phyloP scores from a whole-genome alignment of 2,888 invertebrate species.

The Crocallis elinguaria region DNA sequence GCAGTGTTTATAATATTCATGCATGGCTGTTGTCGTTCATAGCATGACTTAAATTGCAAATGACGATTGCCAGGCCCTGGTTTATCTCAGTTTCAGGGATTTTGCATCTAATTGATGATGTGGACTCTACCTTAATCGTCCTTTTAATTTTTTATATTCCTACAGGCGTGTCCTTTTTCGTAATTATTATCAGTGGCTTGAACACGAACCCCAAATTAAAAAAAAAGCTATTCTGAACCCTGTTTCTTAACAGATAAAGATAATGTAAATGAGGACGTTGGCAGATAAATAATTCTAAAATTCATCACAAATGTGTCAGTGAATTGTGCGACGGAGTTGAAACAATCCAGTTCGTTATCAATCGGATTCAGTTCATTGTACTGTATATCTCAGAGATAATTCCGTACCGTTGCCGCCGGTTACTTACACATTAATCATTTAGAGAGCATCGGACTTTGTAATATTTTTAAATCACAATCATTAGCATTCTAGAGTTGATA shows the following conservation, averaged over 20 bases:
- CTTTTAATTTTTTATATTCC: conserved; percentile 1
- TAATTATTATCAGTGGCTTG: not conserved
- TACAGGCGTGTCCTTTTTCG: not conserved
- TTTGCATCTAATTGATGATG: conserved; percentile 11
- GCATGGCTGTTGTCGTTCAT: conserved; percentile 4
- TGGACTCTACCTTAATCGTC: not conserved
- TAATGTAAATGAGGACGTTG: not conserved
- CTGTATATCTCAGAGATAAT: conserved; percentile 40
- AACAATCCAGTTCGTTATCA: conserved; percentile 48
- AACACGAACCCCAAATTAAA: too few relatives aligned
- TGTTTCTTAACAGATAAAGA: not conserved
- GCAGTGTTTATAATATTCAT: conserved; percentile 7
- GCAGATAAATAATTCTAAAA: conserved; percentile 9
- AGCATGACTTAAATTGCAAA: conserved; percentile 3
- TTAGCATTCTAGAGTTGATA: too few relatives aligned
- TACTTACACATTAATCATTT: conserved; percentile 27
- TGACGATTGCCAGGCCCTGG: conserved; percentile 2
- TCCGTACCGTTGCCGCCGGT: conserved; percentile 27
- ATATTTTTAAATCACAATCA: conserved; percentile 13
- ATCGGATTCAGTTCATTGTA: conserved; percentile 48
- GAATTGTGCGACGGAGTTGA: conserved; percentile 47
- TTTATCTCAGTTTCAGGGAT: conserved; percentile 4
- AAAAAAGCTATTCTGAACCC: too few relatives aligned
- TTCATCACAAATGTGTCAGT: conserved; percentile 24
- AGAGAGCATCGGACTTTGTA: conserved; percentile 17